Conservation (phyloP, 2,113 vertebrate genomes). For the Microcebus lehilahytsara region DNA sequence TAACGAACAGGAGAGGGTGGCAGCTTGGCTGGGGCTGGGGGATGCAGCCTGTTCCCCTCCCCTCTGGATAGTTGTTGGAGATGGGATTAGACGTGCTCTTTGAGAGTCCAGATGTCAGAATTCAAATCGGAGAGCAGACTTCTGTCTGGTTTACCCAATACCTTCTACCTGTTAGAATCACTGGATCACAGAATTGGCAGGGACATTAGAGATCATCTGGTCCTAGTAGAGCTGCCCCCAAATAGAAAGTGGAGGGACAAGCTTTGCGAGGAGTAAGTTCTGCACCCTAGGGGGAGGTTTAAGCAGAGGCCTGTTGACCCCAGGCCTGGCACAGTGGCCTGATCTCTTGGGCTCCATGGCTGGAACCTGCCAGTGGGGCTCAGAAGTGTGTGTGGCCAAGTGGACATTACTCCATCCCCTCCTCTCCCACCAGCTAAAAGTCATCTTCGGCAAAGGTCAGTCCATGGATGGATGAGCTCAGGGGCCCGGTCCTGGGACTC, state of each 20-base stretch:
- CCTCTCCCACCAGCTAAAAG: not conserved
- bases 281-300: not conserved
- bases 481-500: not conserved
- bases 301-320: not conserved
- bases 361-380: not conserved
- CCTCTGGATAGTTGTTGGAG: not conserved
- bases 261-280: not conserved
- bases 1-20: not conserved
- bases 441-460: not conserved
- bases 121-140: not conserved
- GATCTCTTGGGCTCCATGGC: not conserved
- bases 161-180: not conserved
- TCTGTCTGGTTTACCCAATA: not conserved
- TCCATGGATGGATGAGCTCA: not conserved
- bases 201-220: not conserved
- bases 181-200: not conserved
- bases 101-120: not conserved
- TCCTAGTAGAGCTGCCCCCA: not conserved
- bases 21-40: not conserved
- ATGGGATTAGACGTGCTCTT: not conserved
- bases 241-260: not conserved
- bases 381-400: not conserved
- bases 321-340: not conserved
- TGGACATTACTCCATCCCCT: too few species aligned
- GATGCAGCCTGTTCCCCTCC: rapidly evolving